These are phyloP conservation scores for Cremastinae sp. DNA, from an alignment of 2,888 invertebrate genomes.

Conservation along the genomic window DNA sequence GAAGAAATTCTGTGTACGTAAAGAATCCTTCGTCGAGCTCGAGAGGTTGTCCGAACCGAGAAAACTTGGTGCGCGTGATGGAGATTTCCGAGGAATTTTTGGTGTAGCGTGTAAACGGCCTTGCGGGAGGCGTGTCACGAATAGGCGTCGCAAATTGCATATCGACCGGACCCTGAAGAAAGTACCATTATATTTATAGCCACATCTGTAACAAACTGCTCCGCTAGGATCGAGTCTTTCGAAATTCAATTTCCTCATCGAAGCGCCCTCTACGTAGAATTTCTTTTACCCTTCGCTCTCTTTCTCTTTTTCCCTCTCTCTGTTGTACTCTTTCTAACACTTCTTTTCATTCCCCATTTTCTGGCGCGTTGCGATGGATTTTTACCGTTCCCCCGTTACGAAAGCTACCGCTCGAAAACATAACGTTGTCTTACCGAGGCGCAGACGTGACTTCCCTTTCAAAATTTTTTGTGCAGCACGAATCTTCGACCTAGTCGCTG, in stretches of 20 bases:
- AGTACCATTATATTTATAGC: conserved; percentile 7
- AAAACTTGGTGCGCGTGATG: conserved; percentile 28
- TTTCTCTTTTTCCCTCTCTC: background rate
- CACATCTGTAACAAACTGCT: conserved; percentile 12
- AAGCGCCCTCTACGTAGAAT: conserved; percentile 2
- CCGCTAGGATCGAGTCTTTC: conserved; percentile 30
- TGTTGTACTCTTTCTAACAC: no score
- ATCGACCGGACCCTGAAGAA: conserved; percentile 47
- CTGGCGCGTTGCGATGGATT: background rate
- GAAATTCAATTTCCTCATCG: conserved; percentile 55
- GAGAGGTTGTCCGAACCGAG: conserved; percentile 1
- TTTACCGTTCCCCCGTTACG: background rate
- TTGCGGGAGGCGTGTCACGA: conserved; percentile 42
- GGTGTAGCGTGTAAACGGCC: conserved; percentile 43
- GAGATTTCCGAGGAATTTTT: conserved; percentile 47
- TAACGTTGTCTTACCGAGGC: conserved; percentile 19
- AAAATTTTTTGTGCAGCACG: background rate
- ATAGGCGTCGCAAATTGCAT: conserved; percentile 54
- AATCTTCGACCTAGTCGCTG: conserved; percentile 7
- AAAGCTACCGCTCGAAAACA: conserved; percentile 2
- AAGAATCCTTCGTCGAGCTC: conserved; percentile 23
- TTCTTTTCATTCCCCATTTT: no score
- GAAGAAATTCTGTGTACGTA: conserved; percentile 10
- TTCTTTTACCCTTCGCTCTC: background rate
- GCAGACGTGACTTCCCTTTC: conserved; percentile 39